Evolutionary conservation across 2,113 vertebrate species (phyloP).

Genomic region (Sapayoa aenigma): DNA sequence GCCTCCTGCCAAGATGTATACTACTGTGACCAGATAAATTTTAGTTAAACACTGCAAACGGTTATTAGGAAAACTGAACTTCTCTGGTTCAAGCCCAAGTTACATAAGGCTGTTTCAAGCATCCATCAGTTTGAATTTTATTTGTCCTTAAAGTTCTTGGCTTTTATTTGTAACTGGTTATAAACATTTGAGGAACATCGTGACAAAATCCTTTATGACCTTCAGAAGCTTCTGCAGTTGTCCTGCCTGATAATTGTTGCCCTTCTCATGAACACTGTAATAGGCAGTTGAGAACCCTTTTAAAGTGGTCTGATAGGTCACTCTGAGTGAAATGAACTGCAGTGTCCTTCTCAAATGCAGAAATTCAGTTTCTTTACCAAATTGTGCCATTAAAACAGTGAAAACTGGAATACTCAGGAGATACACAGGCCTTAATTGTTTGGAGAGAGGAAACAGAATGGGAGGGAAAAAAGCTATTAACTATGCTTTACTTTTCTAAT

Average conservation of each 20-base stretch:
- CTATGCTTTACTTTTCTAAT: background rate
- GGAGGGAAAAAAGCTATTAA: background rate
- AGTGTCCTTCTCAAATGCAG: background rate
- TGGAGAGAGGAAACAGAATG: background rate
- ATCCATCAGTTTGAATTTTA: background rate
- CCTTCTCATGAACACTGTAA: background rate
- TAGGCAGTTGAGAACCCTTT: background rate
- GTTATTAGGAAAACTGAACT: background rate
- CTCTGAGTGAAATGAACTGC: background rate
- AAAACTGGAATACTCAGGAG: background rate
- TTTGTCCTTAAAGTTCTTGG: background rate
- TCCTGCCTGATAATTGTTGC: background rate
- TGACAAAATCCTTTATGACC: background rate
- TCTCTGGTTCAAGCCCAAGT: background rate
- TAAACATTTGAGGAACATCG: background rate
- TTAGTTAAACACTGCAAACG: background rate
- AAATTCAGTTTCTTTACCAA: background rate
- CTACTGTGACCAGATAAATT: background rate
- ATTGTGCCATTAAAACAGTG: background rate
- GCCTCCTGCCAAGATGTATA: background rate
- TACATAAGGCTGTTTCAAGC: background rate
- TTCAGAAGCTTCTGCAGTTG: background rate
- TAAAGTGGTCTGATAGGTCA: background rate
- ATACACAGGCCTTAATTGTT: no score
- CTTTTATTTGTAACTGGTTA: background rate